phyloP scores from a whole-genome alignment of 2,797 vertebrate species.

The Echeneis naucrates region DNA sequence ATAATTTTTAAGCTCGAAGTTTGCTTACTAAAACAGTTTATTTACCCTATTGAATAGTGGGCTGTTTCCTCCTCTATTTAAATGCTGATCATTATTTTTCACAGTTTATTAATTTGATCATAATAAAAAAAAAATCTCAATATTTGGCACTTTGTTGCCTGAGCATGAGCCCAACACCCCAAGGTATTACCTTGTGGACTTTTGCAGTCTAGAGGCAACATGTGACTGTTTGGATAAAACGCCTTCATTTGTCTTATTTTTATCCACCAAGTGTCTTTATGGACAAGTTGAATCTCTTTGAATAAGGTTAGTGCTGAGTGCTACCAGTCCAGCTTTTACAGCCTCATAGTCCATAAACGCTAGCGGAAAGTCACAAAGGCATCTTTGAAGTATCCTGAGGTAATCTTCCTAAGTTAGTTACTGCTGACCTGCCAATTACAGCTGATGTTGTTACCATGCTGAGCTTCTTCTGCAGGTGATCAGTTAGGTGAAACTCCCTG shows the following conservation, averaged over 20 bases:
- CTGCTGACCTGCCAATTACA: background rate
- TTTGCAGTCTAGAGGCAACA: background rate
- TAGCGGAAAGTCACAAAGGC: constrained; percentile 56
- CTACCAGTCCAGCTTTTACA: background rate
- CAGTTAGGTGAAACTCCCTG: background rate
- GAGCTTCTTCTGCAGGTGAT: background rate
- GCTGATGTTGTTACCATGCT: constrained; percentile 15
- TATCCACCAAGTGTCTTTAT: background rate
- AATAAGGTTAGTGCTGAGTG: background rate
- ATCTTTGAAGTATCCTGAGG: constrained; percentile 52
- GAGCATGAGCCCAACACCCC: no score
- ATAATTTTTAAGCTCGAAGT: no score
- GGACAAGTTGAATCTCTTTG: background rate
- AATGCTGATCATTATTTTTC: no score
- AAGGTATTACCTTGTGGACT: background rate
- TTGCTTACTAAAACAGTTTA: no score
- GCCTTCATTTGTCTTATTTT: background rate
- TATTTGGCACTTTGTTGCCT: no score
- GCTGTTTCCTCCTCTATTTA: no score
- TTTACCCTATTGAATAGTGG: no score
- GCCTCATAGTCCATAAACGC: background rate
- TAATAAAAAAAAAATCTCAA: no score
- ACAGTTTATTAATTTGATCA: no score
- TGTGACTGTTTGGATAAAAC: constrained; percentile 12
- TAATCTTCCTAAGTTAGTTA: constrained; percentile 43